Percentiles rank a stretch among this genome's conserved stretches.
phyloP scores from a whole-genome alignment of 1,140 invertebrate species.

The Thalassaphorura encarpata region DNA sequence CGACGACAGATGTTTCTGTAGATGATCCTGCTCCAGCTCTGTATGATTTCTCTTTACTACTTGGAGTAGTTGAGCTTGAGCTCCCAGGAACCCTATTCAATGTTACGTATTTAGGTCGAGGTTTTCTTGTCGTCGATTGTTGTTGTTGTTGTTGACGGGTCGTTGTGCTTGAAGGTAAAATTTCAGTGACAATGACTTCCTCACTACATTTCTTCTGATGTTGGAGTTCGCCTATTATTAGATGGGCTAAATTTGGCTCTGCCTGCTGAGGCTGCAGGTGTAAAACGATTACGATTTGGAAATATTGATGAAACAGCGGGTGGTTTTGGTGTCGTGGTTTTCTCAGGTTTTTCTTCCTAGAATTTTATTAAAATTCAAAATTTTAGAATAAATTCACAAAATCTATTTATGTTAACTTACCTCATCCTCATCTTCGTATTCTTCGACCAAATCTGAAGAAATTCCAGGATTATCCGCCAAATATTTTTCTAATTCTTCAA shows the following conservation, averaged over 20 bases:
- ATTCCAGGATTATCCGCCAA: constrained; percentile 31
- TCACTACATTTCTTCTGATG: constrained; percentile 2
- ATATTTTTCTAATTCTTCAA: constrained; percentile 33
- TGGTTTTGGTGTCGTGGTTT: constrained; percentile 33
- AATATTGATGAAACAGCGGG: constrained; percentile 15
- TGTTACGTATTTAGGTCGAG: constrained; percentile 34
- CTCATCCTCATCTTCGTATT: constrained; percentile 41
- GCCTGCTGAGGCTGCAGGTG: background rate
- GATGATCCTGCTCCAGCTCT: constrained; percentile 9
- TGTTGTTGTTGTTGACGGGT: constrained; percentile 25
- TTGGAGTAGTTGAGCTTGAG: too few relatives aligned
- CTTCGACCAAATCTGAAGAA: constrained; percentile 61
- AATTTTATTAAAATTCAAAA: constrained; percentile 14
- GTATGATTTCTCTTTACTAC: too few relatives aligned
- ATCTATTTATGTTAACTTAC: too few relatives aligned
- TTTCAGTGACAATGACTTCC: constrained; percentile 35
- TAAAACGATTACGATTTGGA: constrained; percentile 1
- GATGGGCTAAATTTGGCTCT: too few relatives aligned
- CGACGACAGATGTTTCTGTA: constrained; percentile 30
- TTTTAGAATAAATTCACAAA: too few relatives aligned
- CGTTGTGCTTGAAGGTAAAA: constrained; percentile 26
- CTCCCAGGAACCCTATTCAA: constrained; percentile 21
- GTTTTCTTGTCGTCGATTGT: constrained; percentile 27
- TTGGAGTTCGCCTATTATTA: too few relatives aligned
- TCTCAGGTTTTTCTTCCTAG: constrained; percentile 33